A percentile compares a stretch with the other conserved stretches of the same genome.
phyloP scores from a whole-genome alignment of 2,113 vertebrate species.

The Scalopus aquaticus region DNA sequence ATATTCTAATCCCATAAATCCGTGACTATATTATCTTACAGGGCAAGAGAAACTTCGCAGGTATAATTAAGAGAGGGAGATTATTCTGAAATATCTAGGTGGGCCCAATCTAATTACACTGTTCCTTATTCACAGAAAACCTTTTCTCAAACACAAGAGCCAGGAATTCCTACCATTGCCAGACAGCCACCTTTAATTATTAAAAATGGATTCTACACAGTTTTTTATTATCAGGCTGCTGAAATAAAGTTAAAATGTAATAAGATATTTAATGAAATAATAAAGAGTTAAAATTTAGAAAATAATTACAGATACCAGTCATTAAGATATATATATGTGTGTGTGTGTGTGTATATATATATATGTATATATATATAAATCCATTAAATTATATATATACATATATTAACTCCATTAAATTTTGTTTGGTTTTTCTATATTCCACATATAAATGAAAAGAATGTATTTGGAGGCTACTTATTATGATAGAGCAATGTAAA shows the following conservation, averaged over 20 bases:
- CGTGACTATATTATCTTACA: background rate
- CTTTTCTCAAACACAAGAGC: slow-evolving; percentile 58
- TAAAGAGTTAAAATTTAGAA: no score
- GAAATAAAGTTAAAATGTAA: no score
- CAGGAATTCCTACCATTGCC: slow-evolving; percentile 62
- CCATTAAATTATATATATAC: no score
- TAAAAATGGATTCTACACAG: slow-evolving; percentile 24
- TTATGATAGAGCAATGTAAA: background rate
- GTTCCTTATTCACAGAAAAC: background rate
- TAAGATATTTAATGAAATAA: no score
- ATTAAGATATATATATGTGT: no score
- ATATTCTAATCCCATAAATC: background rate
- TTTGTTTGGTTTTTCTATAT: background rate
- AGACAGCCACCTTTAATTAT: slow-evolving; percentile 62
- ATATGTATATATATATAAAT: no score
- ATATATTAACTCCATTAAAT: no score
- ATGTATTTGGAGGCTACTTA: background rate
- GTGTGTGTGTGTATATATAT: no score
- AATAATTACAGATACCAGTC: no score
- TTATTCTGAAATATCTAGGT: background rate
- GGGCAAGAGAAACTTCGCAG: background rate
- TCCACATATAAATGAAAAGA: background rate
- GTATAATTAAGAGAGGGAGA: background rate
- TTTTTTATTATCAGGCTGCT: no score
- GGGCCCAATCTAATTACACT: background rate